These are phyloP conservation scores for Coptotermes formosanus DNA, from an alignment of 1,140 invertebrate genomes.

Conservation along the genomic window DNA sequence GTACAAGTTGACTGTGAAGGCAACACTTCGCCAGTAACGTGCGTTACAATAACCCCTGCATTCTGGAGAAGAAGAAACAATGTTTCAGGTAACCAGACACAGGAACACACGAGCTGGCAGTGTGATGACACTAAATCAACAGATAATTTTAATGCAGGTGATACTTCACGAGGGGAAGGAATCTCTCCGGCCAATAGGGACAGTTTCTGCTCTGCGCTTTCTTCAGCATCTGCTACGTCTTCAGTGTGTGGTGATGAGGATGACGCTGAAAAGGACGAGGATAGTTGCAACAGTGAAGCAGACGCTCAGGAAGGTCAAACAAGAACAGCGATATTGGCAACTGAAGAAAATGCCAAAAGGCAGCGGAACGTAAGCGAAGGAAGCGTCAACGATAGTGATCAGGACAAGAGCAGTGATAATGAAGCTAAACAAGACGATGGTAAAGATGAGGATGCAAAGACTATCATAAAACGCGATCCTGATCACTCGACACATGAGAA, in stretches of 20 bases:
- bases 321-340: background rate
- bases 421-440: background rate
- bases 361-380: background rate
- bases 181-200: background rate
- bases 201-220: constrained; percentile 12
- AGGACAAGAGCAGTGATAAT: background rate
- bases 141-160: too few species aligned
- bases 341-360: background rate
- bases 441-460: background rate
- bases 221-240: constrained; percentile 23
- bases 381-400: background rate
- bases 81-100: background rate
- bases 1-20: constrained; percentile 37
- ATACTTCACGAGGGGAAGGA: background rate
- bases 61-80: constrained; percentile 22
- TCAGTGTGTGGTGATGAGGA: constrained; percentile 26
- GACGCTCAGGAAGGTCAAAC: background rate
- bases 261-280: constrained; percentile 20
- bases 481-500: background rate
- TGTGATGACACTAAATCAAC: background rate
- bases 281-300: background rate
- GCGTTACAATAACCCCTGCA: constrained; percentile 31
- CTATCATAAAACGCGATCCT: background rate
- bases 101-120: background rate
- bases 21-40: constrained; percentile 25